Base-by-base conservation (phyloP, 2,888 invertebrate species). In the Conops quadrifasciatus region DNA sequence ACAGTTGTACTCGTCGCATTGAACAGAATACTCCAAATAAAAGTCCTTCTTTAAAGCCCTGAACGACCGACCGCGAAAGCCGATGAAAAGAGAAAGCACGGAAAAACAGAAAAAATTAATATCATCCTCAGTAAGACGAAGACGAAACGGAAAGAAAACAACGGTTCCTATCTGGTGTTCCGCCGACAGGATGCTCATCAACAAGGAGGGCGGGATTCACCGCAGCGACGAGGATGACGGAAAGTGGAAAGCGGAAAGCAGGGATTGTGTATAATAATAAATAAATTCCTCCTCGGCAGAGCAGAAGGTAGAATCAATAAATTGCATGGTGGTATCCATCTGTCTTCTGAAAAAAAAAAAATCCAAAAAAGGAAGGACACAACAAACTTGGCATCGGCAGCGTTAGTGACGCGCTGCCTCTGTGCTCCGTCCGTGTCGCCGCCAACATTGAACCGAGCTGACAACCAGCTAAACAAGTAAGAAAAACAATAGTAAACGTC, bases 281-380 rank as follows among this genome's bases (percentile, higher is more conserved):
- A 60, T 43, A 59, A 62, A 36, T 60, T n/a, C 21, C 19, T 2
- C 28, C 19, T 30, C 15, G 62, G 59, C 26, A 24, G 13, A 59
- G 45, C 28, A 47, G 47, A 67, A 58, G 67, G 67, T 59, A 67
- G 56, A 67, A 67, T 59, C 67, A 58, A 67, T 59, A 43, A 24
- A 67, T 45, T 24, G 51, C 49, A 28, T 64, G 49, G 49, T 63
- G 30, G 49, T 63, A 26, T 53, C 21, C 21, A 21, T 67, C 49
- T n/a, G n/a, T n/a, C n/a, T 59, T 19, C 59, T 49, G 47, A 11
- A 13, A n/a, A 49, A 16, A 26, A 21, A 30, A 36, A 36, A 28
- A 30, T 47, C 9, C 30, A 51, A 16, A 24, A 36, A 7, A 36
- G 1, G 28, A 7, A 36, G 1, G 28, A 24, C 60, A 62, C 19